Evolutionary conservation across 2,888 invertebrate genomes (phyloP).

Genomic region (Sinelater perroti): DNA sequence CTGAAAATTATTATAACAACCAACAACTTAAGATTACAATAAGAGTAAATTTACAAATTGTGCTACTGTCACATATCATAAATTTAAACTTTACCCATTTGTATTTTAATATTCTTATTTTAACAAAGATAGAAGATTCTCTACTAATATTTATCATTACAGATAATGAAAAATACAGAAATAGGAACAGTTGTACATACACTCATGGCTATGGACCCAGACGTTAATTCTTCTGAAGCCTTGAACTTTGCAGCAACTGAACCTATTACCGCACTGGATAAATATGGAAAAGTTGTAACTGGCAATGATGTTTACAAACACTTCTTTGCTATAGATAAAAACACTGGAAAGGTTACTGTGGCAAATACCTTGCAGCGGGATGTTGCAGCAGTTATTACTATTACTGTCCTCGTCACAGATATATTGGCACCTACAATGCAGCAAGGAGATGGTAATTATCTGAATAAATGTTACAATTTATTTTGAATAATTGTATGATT

Average conservation of each 20-base stretch:
- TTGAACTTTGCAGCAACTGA: slow-evolving; percentile 74
- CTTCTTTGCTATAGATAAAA: slow-evolving; percentile 71
- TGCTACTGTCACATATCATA: no score
- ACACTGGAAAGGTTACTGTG: slow-evolving; percentile 71
- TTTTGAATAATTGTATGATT: neutral
- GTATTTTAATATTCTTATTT: no score
- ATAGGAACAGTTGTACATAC: slow-evolving; percentile 76
- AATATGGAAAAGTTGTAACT: slow-evolving; percentile 74
- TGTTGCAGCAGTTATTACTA: slow-evolving; percentile 76
- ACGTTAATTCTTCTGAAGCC: slow-evolving; percentile 74
- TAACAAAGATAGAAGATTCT: no score
- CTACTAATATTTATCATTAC: slow-evolving; percentile 35
- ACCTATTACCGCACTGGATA: slow-evolving; percentile 81
- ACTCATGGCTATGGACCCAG: slow-evolving; percentile 81
- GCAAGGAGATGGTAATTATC: slow-evolving; percentile 78
- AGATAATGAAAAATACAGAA: slow-evolving; percentile 80
- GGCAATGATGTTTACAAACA: slow-evolving; percentile 65
- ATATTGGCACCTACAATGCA: slow-evolving; percentile 81
- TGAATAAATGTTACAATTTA: neutral
- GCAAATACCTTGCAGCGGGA: slow-evolving; percentile 71
- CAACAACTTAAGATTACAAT: no score
- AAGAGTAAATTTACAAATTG: no score
- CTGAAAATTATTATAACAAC: no score
- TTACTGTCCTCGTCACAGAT: slow-evolving; percentile 83
- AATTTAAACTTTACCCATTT: no score